Evolutionary conservation across 2,113 vertebrate species (phyloP), one percentile per base, ranked within the genome.

Genomic region (Sylvilagus bachmani): DNA sequence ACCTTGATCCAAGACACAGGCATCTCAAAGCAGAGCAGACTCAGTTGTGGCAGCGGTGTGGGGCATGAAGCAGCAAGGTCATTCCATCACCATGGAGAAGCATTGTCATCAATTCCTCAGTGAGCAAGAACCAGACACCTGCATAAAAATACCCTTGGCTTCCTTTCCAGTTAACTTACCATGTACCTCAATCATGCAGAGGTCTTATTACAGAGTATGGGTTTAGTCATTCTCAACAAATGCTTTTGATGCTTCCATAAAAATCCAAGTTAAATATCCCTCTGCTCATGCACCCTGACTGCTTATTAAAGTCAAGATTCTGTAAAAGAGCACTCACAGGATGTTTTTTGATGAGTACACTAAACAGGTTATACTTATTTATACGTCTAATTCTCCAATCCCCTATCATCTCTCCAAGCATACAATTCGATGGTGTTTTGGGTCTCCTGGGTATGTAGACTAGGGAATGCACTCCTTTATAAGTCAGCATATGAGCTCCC

Each of bases 261-360:
- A 94, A 96, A 71, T 86, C 79, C 85, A 71, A 73, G 55, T 85
- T 96, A 96, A 95, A 64, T 70, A 95, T 91, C 66, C 19, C 73
- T 36, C 13, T 96, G 70, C 24, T 33, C 31, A 21, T 51, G 17
- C 24, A 73, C 67, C 31, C 89, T 51, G 77, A 94, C 91, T 86
- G 64, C 70, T 95, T 89, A 91, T 96, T 96, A 97, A 80, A 75
- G 79, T 89, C 8, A 55, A 94, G 79, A 61, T 58, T 74, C 89
- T 86, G 53, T 38, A 64, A 80, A 62, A 82, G 86, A 55, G 89
- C 36, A 75, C n/a, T 62, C 53, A 36, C 27, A 55, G 36, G 73
- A 24, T 70, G 69, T 67, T 91, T 75, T 91, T 67, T 79, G 71
- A 73, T 95, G 94, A 94, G 61, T n/a, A 16, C 21, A 24, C 58